phyloP scores from a whole-genome alignment of 2,797 vertebrate genomes.

The Dendrocincla fuliginosa region DNA sequence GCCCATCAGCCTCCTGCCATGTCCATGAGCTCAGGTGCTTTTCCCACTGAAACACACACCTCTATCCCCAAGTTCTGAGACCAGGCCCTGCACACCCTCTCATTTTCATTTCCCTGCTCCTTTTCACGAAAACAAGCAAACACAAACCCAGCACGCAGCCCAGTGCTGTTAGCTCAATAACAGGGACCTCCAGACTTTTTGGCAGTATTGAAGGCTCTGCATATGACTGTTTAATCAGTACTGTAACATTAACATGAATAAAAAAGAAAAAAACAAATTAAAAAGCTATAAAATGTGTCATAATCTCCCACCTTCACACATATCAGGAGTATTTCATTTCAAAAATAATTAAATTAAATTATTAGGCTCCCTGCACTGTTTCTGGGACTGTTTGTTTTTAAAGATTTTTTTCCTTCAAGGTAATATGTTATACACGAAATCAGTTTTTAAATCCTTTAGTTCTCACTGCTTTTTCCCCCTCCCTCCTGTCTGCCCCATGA shows the following conservation, averaged over 20 bases:
- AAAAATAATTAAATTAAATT: not conserved
- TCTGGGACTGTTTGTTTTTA: not conserved
- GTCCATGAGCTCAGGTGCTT: not conserved
- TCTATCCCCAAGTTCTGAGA: not conserved
- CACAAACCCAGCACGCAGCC: not conserved
- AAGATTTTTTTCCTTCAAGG: not conserved
- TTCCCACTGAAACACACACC: not conserved
- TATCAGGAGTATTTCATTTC: not conserved
- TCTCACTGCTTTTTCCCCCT: fast-evolving
- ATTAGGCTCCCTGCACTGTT: not conserved
- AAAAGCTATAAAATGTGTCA: not conserved
- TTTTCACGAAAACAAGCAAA: not conserved
- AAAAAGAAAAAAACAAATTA: not conserved
- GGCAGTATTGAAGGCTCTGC: not conserved
- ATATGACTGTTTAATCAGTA: not conserved
- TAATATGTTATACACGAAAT: fast-evolving
- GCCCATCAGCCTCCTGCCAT: not conserved
- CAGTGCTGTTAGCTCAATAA: not conserved
- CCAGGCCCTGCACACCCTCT: not conserved
- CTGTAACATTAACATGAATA: not conserved
- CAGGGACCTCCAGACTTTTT: not conserved
- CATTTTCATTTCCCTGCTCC: not conserved
- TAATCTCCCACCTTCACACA: not conserved
- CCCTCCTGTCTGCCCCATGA: fast-evolving
- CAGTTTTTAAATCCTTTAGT: not conserved